Evolutionary conservation across 2,113 vertebrate species (phyloP).

Genomic region (Camarhynchus parvulus): DNA sequence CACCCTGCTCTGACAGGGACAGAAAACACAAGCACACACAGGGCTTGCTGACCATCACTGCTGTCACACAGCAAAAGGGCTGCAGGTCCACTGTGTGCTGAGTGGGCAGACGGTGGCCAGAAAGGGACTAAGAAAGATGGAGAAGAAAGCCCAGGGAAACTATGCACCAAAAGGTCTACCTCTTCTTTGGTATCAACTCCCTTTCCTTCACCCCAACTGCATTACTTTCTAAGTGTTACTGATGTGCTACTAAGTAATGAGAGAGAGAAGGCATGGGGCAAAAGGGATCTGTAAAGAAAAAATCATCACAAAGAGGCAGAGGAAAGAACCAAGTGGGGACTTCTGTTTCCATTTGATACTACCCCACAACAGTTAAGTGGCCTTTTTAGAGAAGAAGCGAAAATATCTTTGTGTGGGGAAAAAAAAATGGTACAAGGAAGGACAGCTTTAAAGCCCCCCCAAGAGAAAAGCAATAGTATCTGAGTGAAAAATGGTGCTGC

Average conservation of each 20-base stretch:
- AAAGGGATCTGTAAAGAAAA: not conserved
- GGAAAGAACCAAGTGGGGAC: not conserved
- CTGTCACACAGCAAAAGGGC: not conserved
- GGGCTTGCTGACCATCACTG: not conserved
- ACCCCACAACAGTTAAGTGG: not conserved
- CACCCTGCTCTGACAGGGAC: accelerated
- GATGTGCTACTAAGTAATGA: not conserved
- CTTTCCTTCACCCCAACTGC: not conserved
- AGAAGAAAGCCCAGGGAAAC: not conserved
- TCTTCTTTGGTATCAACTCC: not conserved
- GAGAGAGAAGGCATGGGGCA: not conserved
- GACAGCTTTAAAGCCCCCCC: not conserved
- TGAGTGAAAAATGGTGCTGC: not conserved
- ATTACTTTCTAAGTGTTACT: not conserved
- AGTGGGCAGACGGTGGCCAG: not conserved
- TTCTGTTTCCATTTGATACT: not conserved
- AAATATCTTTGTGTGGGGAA: not conserved
- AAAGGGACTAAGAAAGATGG: not conserved
- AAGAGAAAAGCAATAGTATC: not conserved
- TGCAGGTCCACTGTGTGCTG: not conserved
- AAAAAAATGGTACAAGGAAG: not conserved
- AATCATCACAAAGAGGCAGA: not conserved
- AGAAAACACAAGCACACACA: not conserved
- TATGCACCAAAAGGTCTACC: not conserved
- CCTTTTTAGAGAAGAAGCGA: not conserved